Percentiles rank a stretch among this genome's conserved stretches.
These are phyloP conservation scores for Ernsta delagoae DNA, from an alignment of 2,888 invertebrate genomes.

Conservation along the genomic window DNA sequence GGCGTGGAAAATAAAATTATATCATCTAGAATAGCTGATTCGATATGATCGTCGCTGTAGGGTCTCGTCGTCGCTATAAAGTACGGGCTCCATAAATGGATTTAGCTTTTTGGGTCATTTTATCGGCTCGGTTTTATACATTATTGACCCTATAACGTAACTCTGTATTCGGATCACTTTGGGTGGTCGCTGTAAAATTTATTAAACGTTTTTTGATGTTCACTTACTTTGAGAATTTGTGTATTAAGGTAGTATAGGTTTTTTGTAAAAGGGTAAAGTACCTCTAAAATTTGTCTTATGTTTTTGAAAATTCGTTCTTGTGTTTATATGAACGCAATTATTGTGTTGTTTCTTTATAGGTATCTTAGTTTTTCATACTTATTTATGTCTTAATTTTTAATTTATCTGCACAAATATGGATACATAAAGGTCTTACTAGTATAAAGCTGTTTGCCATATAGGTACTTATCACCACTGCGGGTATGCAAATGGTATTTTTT, in stretches of 20 bases:
- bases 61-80: conserved; percentile 20
- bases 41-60: conserved; percentile 18
- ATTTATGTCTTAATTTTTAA: no score
- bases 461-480: no score
- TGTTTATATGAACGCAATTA: no score
- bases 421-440: no score
- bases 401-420: no score
- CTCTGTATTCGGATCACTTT: conserved; percentile 7
- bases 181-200: neutral
- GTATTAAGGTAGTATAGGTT: neutral
- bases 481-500: no score
- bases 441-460: no score
- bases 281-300: no score
- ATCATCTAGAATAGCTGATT: conserved; percentile 28
- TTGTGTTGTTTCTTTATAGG: no score
- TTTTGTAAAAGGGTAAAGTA: neutral
- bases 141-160: conserved; percentile 26
- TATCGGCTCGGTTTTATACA: conserved; percentile 24
- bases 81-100: conserved; percentile 21
- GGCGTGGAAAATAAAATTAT: conserved; percentile 16
- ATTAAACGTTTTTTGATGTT: neutral
- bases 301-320: no score
- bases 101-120: conserved; percentile 32
- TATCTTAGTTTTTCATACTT: no score
- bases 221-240: neutral